A percentile compares a stretch with the other conserved stretches of the same genome.
phyloP scores from a whole-genome alignment of 2,113 vertebrate species.

The Cinclus cinclus region DNA sequence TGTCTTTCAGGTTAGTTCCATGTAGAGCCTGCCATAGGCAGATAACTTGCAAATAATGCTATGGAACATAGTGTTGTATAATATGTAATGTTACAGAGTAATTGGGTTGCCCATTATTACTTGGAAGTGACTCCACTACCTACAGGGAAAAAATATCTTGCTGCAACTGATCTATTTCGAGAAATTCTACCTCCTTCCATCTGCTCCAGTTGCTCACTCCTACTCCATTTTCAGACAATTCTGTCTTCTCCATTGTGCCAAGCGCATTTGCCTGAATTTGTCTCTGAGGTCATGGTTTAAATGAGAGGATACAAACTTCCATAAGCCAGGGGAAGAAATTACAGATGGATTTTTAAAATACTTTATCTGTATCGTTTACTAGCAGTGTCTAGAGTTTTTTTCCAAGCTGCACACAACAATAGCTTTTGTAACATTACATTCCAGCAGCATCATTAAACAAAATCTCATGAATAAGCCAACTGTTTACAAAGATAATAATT shows the following conservation, averaged over 20 bases:
- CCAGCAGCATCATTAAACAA: neutral
- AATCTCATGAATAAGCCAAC: neutral
- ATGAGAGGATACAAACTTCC: neutral
- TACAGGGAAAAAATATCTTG: neutral
- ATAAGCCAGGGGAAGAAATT: neutral
- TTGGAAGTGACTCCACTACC: neutral
- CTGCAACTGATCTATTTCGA: neutral
- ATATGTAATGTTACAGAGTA: neutral
- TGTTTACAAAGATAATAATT: neutral
- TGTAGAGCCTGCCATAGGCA: neutral
- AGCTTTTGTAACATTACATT: neutral
- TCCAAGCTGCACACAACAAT: neutral
- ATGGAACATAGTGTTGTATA: neutral
- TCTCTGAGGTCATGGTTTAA: neutral
- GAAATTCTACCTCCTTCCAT: constrained; percentile 20
- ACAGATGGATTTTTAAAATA: neutral
- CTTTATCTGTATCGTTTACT: neutral
- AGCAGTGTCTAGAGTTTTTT: neutral
- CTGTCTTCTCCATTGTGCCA: neutral
- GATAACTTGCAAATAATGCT: neutral
- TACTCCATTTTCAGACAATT: neutral
- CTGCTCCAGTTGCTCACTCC: constrained; percentile 19
- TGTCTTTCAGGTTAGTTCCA: neutral
- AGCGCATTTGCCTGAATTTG: neutral
- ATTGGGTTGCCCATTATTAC: neutral